phyloP scores from a whole-genome alignment of 2,797 vertebrate genomes.

The Alcedo quadribrachys region DNA sequence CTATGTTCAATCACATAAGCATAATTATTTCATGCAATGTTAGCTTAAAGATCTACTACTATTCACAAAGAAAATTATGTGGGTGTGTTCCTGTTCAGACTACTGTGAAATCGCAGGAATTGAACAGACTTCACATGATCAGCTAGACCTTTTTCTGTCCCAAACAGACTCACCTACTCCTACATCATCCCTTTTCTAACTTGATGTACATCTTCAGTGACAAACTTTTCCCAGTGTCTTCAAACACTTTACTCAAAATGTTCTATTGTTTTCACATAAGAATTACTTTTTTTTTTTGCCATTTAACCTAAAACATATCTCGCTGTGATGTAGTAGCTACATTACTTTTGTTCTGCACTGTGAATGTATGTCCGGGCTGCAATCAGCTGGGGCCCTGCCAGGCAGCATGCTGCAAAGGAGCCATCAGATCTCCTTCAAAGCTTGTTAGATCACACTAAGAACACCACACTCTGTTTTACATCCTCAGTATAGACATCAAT shows the following conservation, averaged over 20 bases:
- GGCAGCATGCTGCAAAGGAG: background rate
- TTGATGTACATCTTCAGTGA: background rate
- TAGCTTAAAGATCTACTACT: background rate
- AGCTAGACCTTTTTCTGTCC: background rate
- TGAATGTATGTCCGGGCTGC: background rate
- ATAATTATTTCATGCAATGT: background rate
- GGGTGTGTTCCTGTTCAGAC: background rate
- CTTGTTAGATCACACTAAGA: background rate
- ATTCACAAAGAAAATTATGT: background rate
- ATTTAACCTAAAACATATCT: background rate
- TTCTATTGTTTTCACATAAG: background rate
- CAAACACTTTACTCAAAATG: background rate
- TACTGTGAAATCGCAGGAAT: background rate
- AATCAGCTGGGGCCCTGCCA: background rate
- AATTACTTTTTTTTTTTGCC: background rate
- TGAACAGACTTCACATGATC: background rate
- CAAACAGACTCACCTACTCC: background rate
- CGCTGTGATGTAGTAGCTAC: background rate
- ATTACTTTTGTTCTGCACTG: accelerated
- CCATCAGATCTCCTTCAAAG: background rate
- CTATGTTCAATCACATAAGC: background rate
- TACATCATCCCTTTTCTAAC: background rate
- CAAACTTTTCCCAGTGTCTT: background rate
- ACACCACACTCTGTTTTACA: background rate
- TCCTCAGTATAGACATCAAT: background rate